A percentile compares a stretch with the other conserved stretches of the same genome.
Evolutionary conservation across 2,888 invertebrate species (phyloP).

Genomic region (Hyposoter dolosus): DNA sequence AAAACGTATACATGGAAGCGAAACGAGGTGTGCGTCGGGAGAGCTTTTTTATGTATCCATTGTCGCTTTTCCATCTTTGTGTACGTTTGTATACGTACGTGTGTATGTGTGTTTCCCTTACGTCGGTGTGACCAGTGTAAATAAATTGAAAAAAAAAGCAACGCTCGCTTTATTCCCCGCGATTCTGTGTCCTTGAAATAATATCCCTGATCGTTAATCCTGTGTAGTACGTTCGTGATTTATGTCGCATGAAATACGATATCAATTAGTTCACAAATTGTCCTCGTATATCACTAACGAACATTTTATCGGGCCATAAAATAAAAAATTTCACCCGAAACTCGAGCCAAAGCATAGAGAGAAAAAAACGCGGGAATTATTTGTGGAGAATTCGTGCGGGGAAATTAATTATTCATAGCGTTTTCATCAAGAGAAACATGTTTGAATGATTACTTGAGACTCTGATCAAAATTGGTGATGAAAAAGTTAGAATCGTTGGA

Average conservation of each 20-base stretch:
- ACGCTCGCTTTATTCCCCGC: constrained; percentile 22
- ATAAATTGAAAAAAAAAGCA: neutral
- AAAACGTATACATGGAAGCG: constrained; percentile 66
- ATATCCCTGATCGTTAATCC: constrained; percentile 53
- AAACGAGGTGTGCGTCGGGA: constrained; percentile 47
- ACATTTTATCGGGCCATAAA: neutral
- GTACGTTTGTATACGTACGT: neutral
- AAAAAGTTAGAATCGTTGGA: neutral
- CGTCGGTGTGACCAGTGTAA: constrained; percentile 18
- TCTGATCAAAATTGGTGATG: neutral
- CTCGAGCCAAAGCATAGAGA: neutral
- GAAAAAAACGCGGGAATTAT: neutral
- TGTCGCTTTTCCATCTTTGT: constrained; percentile 31
- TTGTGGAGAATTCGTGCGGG: neutral
- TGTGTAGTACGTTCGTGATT: constrained; percentile 46
- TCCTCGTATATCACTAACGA: constrained; percentile 20
- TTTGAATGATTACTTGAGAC: neutral
- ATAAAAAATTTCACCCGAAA: constrained; percentile 10
- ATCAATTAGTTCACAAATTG: constrained; percentile 37
- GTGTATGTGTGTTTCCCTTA: neutral
- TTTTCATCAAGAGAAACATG: neutral
- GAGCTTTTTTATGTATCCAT: constrained; percentile 49
- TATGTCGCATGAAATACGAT: constrained; percentile 25
- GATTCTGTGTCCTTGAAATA: constrained; percentile 47
- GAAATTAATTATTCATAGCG: neutral